phyloP scores from a whole-genome alignment of 2,888 invertebrate genomes.

The Calliphora vomitoria region DNA sequence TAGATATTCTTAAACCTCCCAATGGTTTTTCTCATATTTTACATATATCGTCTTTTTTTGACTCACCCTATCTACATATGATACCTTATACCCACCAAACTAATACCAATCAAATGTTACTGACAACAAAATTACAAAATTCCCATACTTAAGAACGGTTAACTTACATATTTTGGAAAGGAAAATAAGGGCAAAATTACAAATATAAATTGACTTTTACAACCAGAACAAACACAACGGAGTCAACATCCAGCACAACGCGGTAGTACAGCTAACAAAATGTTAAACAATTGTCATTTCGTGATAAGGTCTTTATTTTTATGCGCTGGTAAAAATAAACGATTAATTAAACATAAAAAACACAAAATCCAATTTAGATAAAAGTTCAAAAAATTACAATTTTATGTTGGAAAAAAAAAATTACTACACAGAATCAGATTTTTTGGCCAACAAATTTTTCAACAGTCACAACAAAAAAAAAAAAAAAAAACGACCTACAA shows the following conservation, averaged over 20 bases:
- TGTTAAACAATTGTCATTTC: constrained; percentile 71
- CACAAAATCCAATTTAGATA: constrained; percentile 76
- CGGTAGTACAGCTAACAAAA: constrained; percentile 24
- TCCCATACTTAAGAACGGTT: constrained; percentile 32
- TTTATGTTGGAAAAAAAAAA: constrained; percentile 74
- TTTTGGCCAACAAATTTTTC: constrained; percentile 30
- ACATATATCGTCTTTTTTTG: background rate
- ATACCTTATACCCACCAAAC: background rate
- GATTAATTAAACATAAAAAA: constrained; percentile 79
- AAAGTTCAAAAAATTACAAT: constrained; percentile 67
- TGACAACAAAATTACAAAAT: constrained; percentile 33
- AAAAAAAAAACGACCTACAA: constrained; percentile 33
- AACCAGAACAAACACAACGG: constrained; percentile 20
- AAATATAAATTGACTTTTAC: constrained; percentile 54
- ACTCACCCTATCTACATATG: background rate
- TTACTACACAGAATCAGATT: constrained; percentile 49
- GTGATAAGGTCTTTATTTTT: constrained; percentile 73
- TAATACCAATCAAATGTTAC: constrained; percentile 31
- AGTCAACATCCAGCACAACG: background rate
- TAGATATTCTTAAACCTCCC: too few relatives aligned
- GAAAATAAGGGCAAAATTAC: constrained; percentile 53
- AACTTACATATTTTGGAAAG: background rate
- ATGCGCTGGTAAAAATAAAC: constrained; percentile 68
- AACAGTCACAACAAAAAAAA: constrained; percentile 18
- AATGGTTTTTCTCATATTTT: background rate